A percentile compares a stretch with the other conserved stretches of the same genome.
phyloP scores from a whole-genome alignment of 2,888 invertebrate species.

The Lumbricus terrestris region DNA sequence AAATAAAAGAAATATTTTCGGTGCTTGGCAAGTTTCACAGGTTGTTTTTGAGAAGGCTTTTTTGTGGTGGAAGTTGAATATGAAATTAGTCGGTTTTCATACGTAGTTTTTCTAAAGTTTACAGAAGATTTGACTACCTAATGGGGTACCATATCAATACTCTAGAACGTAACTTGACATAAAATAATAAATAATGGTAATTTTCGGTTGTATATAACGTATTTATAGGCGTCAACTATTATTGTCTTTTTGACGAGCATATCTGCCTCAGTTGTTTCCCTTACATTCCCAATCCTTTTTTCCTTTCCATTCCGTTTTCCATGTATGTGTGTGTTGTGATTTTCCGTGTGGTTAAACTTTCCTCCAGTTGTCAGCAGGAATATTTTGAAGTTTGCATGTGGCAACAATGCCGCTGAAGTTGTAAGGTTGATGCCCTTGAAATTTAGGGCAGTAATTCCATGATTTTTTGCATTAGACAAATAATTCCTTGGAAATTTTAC shows the following conservation, averaged over 20 bases:
- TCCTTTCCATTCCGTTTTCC: conserved; percentile 3
- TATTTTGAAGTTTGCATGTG: neutral
- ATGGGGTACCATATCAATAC: neutral
- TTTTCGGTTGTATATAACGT: neutral
- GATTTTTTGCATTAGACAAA: too few relatives aligned
- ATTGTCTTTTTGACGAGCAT: neutral
- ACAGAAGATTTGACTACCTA: neutral
- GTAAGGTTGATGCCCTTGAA: neutral
- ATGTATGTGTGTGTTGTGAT: neutral
- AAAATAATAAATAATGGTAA: too few relatives aligned
- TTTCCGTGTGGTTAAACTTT: neutral
- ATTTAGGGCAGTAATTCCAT: too few relatives aligned
- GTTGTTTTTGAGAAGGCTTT: too few relatives aligned
- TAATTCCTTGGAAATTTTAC: neutral
- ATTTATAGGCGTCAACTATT: neutral
- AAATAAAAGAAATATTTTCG: neutral
- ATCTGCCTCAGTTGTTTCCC: neutral
- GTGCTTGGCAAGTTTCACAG: neutral
- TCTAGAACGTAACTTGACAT: neutral
- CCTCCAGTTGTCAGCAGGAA: neutral
- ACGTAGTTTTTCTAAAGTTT: too few relatives aligned
- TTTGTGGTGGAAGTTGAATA: neutral
- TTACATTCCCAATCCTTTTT: conserved; percentile 3
- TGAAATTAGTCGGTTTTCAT: neutral
- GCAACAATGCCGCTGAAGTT: neutral